phyloP scores from a whole-genome alignment of 2,113 vertebrate genomes.

The Hippocampus zosterae region DNA sequence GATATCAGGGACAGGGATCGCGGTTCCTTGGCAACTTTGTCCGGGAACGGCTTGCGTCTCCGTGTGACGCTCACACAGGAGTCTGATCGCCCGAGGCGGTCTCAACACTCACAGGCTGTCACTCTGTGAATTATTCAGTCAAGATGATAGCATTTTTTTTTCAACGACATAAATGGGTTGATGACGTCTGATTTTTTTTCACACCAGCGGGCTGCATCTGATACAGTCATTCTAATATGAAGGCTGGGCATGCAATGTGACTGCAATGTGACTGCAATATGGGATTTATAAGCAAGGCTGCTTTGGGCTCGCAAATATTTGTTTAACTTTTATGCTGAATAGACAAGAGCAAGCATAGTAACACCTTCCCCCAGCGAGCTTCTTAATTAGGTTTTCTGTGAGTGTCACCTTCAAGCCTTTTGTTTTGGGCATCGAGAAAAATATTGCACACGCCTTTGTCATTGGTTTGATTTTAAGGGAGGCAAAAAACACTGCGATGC shows the following conservation, averaged over 20 bases:
- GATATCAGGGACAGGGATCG: conserved; percentile 27
- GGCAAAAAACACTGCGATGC: background rate
- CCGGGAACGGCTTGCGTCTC: conserved; percentile 44
- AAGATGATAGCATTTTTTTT: conserved; percentile 42
- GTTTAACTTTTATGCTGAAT: conserved; percentile 6
- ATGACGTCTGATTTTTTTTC: conserved; percentile 13
- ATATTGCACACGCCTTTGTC: background rate
- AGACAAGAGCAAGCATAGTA: background rate
- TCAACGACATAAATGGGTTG: conserved; percentile 17
- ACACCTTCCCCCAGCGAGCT: background rate
- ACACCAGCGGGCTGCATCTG: conserved; percentile 20
- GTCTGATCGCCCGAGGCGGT: conserved; percentile 51
- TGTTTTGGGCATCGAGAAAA: background rate
- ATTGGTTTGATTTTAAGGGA: background rate
- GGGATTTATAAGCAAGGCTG: conserved; percentile 13
- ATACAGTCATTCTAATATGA: conserved; percentile 23
- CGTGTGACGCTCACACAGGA: conserved; percentile 54
- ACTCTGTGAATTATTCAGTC: conserved; percentile 65
- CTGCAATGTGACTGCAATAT: background rate
- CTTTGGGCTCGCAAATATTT: conserved; percentile 12
- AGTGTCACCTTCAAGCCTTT: background rate
- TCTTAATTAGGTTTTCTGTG: background rate
- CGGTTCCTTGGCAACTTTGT: conserved; percentile 48
- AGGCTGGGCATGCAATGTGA: background rate
- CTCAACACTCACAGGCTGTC: conserved; percentile 46